Evolutionary conservation across 1,140 invertebrate genomes (phyloP), one percentile per base, ranked within the genome.

Genomic region (Solenopsis fugax): DNA sequence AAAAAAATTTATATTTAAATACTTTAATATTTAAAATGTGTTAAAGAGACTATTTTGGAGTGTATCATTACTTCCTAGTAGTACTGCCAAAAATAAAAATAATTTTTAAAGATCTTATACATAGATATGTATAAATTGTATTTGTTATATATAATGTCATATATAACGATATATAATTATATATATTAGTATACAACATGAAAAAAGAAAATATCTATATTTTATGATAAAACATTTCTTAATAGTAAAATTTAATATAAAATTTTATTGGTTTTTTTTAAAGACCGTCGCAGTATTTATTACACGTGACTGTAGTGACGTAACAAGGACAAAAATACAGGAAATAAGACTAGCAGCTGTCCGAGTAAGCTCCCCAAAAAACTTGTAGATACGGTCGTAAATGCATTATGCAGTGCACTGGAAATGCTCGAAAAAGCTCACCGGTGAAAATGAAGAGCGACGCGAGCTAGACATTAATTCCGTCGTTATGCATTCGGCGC

Each of bases 401-500:
- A 37, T 84, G 54, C 69, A 50, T 72, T 60, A 73, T 34, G 41
- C 41, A 60, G 41, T 45, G 10, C 41, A 41, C 54, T 60, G 54
- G n/a, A 50, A 84, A 45, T 60, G 52, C 0, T 21, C 24, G 45
- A 73, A 60, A 82, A 82, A 72, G 54, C n/a, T 41, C 37, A 50
- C 13, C 24, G 9, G 52, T 48, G 58, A 84, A 84, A 84, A 84
- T 84, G 41, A 84, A 84, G 69, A 84, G 54, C 54, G 80, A 60
- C 37, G 65, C 54, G 24, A 72, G 62, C 62, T 60, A 21, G 67
- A 60, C 80, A 60, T 84, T 84, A 60, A 84, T 84, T 45, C 65
- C 52, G 41, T 84, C 54, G 80, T 84, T 84, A 73, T 73, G 54
- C 41, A 84, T 84, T 84, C 80, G 69, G 56, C 29, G 41, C 41